These are phyloP conservation scores for Phoeniculus purpureus DNA, from an alignment of 2,797 vertebrate genomes.

Conservation along the genomic window DNA sequence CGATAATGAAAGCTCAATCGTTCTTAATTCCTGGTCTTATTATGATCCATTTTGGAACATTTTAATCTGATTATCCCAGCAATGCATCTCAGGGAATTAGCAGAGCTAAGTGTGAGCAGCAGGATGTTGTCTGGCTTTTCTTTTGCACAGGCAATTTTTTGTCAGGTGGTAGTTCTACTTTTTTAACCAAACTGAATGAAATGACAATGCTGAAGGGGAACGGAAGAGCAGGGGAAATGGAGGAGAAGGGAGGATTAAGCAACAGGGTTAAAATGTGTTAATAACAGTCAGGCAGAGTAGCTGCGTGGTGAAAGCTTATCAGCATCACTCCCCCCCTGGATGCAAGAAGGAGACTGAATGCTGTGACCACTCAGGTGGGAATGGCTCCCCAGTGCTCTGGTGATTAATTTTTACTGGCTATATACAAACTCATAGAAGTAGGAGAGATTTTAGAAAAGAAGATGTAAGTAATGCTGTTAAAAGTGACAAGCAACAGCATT, in stretches of 20 bases:
- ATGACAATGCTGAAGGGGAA: not conserved
- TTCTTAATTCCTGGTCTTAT: not conserved
- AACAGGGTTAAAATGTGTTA: not conserved
- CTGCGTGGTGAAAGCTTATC: not conserved
- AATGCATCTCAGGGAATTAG: conserved; percentile 1
- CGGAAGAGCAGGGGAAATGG: not conserved
- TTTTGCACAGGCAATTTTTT: not conserved
- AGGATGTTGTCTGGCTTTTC: not conserved
- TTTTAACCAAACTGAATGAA: not conserved
- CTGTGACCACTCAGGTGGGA: not conserved
- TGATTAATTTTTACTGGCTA: not conserved
- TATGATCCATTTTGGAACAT: not conserved
- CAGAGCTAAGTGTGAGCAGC: not conserved
- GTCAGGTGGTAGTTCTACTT: not conserved
- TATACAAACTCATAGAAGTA: not conserved
- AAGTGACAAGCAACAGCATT: not conserved
- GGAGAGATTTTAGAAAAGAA: not conserved
- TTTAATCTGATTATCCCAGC: conserved; percentile 41
- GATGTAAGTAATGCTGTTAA: not conserved
- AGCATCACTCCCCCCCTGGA: not conserved
- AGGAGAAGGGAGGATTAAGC: not conserved
- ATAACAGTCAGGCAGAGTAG: not conserved
- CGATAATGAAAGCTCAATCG: conserved; percentile 14
- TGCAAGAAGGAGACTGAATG: not conserved
- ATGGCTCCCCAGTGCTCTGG: not conserved